Conservation (phyloP, 2,888 invertebrate genomes). For the Dorcus hopei region DNA sequence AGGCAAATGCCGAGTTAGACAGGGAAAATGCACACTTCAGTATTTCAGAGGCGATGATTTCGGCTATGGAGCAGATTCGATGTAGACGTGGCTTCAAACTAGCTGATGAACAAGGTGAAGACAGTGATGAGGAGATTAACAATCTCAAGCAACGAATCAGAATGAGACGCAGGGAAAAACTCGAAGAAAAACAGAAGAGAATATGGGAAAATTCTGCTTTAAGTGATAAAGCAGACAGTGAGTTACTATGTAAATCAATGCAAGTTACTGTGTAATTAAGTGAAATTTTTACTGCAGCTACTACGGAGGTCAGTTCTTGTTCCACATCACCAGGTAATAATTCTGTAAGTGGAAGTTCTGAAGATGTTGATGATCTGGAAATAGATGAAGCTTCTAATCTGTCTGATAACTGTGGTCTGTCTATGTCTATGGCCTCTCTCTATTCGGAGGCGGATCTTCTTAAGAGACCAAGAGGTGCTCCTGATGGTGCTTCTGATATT, state of each 20-base stretch:
- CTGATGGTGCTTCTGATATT: constrained; percentile 52
- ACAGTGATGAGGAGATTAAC: constrained; percentile 66
- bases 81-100: constrained; percentile 55
- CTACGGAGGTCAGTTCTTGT: constrained; percentile 55
- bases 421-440: constrained; percentile 62
- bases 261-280: not conserved
- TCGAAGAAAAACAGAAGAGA: constrained; percentile 48
- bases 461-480: constrained; percentile 46
- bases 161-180: constrained; percentile 54
- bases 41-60: constrained; percentile 79
- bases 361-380: constrained; percentile 54
- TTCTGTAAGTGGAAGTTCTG: constrained; percentile 52
- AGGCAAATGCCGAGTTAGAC: constrained; percentile 72
- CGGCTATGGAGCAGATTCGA: constrained; percentile 74
- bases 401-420: constrained; percentile 51
- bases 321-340: constrained; percentile 51
- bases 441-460: constrained; percentile 58
- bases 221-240: constrained; percentile 52
- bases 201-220: constrained; percentile 32
- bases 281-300: not conserved
- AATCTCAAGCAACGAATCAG: constrained; percentile 62
- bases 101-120: constrained; percentile 53
- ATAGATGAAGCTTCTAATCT: constrained; percentile 52
- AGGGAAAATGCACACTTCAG: constrained; percentile 85
- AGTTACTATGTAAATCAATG: constrained; percentile 24